These are phyloP conservation scores for Nilaparvata lugens DNA, from an alignment of 1,140 invertebrate species.

Conservation along the genomic window DNA sequence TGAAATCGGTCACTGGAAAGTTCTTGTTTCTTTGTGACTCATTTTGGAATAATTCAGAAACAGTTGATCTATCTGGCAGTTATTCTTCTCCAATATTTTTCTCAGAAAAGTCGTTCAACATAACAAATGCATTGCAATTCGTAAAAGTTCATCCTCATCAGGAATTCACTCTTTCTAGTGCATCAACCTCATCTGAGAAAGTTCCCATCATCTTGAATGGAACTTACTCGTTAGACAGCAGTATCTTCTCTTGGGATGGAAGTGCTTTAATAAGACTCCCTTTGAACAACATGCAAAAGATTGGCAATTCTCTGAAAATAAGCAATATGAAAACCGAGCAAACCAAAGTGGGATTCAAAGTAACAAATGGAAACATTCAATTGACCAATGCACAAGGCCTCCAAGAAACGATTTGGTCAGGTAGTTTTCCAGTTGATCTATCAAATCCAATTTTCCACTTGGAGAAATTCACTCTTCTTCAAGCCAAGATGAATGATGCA, in stretches of 20 bases:
- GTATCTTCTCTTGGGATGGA: neutral
- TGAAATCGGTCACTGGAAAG: constrained; percentile 5
- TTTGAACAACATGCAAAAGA: neutral
- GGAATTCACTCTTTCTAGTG: neutral
- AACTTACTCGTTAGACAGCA: neutral
- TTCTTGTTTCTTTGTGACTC: neutral
- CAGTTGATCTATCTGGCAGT: neutral
- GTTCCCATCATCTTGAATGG: constrained; percentile 5
- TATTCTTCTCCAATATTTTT: constrained; percentile 9
- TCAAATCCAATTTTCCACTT: too few relatives aligned
- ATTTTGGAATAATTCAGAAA: constrained; percentile 1
- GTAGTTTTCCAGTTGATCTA: too few relatives aligned
- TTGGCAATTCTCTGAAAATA: too few relatives aligned
- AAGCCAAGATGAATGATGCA: too few relatives aligned
- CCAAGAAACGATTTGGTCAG: too few relatives aligned
- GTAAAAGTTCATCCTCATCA: neutral
- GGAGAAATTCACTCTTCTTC: too few relatives aligned
- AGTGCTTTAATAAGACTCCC: neutral
- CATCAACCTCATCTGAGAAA: neutral
- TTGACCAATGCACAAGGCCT: too few relatives aligned
- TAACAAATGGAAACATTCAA: too few relatives aligned
- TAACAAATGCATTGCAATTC: neutral
- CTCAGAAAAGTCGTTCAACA: neutral
- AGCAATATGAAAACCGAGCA: too few relatives aligned
- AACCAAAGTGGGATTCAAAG: too few relatives aligned